phyloP scores from a whole-genome alignment of 2,888 invertebrate species.

The Azorinus chamasolen region DNA sequence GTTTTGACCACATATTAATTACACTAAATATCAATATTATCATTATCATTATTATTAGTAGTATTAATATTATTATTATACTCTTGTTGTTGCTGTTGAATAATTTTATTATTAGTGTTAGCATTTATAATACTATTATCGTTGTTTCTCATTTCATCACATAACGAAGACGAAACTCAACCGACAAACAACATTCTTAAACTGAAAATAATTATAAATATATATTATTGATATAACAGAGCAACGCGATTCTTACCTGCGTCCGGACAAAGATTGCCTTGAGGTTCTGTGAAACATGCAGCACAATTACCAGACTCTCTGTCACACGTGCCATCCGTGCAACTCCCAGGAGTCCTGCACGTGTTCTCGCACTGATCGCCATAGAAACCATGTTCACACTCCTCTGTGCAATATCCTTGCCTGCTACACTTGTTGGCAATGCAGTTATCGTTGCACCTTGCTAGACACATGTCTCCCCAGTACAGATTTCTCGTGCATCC shows the following conservation, averaged over 20 bases:
- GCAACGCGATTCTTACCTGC: slow-evolving; percentile 54
- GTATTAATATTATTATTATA: too few species aligned
- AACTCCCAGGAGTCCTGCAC: slow-evolving; percentile 27
- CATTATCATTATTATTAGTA: too few species aligned
- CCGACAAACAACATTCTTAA: too few species aligned
- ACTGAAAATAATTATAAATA: too few species aligned
- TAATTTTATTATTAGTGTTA: too few species aligned
- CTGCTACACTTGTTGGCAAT: slow-evolving; percentile 28
- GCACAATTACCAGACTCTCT: slow-evolving; percentile 33
- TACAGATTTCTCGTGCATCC: slow-evolving; percentile 41
- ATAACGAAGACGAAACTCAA: too few species aligned
- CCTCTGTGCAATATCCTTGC: slow-evolving; percentile 38
- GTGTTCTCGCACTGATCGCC: slow-evolving; percentile 39
- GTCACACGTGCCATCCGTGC: slow-evolving; percentile 43
- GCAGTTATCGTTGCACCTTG: slow-evolving; percentile 40
- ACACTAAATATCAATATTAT: too few species aligned
- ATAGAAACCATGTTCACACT: slow-evolving; percentile 41
- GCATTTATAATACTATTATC: too few species aligned
- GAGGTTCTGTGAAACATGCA: slow-evolving; percentile 22
- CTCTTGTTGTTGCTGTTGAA: too few species aligned
- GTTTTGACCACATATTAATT: too few species aligned
- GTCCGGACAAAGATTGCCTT: slow-evolving; percentile 41
- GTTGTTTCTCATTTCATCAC: too few species aligned
- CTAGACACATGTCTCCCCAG: slow-evolving; percentile 26
- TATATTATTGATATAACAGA: too few species aligned